Percentiles rank a stretch among this genome's conserved stretches.
Evolutionary conservation across 2,113 vertebrate species (phyloP).

Genomic region (Salminus brasiliensis): DNA sequence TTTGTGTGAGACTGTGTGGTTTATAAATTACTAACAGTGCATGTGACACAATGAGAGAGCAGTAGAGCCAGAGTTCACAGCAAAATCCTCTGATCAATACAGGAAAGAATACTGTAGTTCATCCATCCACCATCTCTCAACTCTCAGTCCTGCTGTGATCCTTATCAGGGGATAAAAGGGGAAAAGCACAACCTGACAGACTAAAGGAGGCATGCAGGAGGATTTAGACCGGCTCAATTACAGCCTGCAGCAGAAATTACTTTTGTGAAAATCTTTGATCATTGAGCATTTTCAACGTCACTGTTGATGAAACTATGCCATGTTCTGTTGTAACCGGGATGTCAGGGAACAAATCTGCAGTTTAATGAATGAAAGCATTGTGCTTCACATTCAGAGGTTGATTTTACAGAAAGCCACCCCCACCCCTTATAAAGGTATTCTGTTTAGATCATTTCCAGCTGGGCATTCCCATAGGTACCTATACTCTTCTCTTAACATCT

Average conservation of each 20-base stretch:
- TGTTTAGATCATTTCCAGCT: too few relatives aligned
- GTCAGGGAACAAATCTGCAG: constrained; percentile 47
- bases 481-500: too few relatives aligned
- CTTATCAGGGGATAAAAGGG: constrained; percentile 9
- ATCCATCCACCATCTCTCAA: constrained; percentile 15
- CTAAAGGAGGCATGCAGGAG: not conserved
- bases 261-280: constrained; percentile 77
- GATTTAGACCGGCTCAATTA: constrained; percentile 25
- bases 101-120: not conserved
- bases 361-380: constrained; percentile 38
- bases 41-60: too few relatives aligned
- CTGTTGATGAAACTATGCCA: constrained; percentile 66
- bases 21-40: too few relatives aligned
- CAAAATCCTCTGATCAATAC: not conserved
- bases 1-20: too few relatives aligned
- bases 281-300: constrained; percentile 65
- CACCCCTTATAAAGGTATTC: too few relatives aligned
- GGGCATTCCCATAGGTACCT: too few relatives aligned
- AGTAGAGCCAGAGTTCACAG: not conserved
- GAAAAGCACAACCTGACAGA: constrained; percentile 11
- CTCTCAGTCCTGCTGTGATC: not conserved
- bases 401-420: too few relatives aligned
- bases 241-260: constrained; percentile 58
- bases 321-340: constrained; percentile 50
- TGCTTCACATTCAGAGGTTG: not conserved